Evolutionary conservation across 2,113 vertebrate genomes (phyloP).

Genomic region (Isichthys henryi): DNA sequence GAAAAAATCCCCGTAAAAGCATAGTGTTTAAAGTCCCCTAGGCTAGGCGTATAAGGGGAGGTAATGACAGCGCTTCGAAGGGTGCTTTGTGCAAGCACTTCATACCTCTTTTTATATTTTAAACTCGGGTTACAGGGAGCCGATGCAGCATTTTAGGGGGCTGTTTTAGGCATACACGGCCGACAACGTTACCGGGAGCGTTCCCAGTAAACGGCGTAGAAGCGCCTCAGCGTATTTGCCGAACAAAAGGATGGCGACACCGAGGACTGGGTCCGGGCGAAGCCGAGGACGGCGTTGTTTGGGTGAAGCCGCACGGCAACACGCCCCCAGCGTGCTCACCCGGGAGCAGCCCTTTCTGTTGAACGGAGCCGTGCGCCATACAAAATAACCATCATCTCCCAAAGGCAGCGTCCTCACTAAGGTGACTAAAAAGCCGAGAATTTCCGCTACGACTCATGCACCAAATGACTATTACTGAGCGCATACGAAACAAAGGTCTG

Average conservation of each 20-base stretch:
- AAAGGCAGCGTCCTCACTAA: background rate
- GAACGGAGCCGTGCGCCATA: conserved; percentile 6
- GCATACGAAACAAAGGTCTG: background rate
- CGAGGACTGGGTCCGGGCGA: conserved; percentile 37
- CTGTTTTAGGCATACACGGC: background rate
- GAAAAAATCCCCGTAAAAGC: background rate
- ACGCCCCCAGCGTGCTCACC: conserved; percentile 52
- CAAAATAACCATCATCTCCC: background rate
- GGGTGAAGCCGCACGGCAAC: conserved; percentile 62
- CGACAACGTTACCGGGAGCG: background rate
- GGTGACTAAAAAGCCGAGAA: background rate
- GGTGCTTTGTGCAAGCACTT: conserved; percentile 7
- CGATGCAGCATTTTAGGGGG: conserved; percentile 21
- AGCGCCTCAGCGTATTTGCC: background rate
- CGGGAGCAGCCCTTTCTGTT: conserved; percentile 34
- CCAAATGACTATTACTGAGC: background rate
- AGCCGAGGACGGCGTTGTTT: conserved; percentile 40
- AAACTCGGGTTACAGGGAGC: conserved; percentile 20
- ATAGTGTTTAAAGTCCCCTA: background rate
- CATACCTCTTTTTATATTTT: conserved; percentile 13
- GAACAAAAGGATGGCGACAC: conserved; percentile 42
- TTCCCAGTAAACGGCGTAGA: background rate
- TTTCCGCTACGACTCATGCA: background rate
- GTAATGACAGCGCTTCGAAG: background rate
- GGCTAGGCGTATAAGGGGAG: background rate